Evolutionary conservation across 2,113 vertebrate species (phyloP).

Genomic region (Bucco capensis): DNA sequence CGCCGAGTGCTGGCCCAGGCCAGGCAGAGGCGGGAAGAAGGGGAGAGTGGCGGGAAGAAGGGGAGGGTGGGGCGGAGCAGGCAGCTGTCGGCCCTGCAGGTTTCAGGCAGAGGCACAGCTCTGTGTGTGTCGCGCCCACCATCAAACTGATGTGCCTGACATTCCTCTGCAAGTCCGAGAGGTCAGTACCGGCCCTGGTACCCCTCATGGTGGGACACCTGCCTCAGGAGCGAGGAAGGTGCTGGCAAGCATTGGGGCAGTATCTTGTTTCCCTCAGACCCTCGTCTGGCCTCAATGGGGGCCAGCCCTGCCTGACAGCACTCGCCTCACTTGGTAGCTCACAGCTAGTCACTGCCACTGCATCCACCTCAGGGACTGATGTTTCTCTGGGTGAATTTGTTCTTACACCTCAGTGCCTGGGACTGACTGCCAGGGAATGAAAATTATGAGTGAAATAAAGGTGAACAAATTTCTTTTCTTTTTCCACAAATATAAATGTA

Average conservation of each 20-base stretch:
- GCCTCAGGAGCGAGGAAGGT: neutral
- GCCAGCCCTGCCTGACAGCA: too few relatives aligned
- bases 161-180: too few relatives aligned
- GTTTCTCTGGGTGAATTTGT: neutral
- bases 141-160: rapidly evolving
- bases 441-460: neutral
- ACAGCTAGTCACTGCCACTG: rapidly evolving
- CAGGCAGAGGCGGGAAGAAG: too few relatives aligned
- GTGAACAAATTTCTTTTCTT: neutral
- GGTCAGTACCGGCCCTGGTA: rapidly evolving
- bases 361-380: neutral
- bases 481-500: neutral
- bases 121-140: too few relatives aligned
- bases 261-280: rapidly evolving
- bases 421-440: neutral
- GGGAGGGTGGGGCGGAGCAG: rapidly evolving
- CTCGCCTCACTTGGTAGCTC: rapidly evolving
- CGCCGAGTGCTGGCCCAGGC: too few relatives aligned
- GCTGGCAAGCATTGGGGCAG: rapidly evolving
- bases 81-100: neutral
- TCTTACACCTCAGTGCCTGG: neutral
- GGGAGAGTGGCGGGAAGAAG: rapidly evolving
- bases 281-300: too few relatives aligned
- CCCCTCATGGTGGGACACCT: too few relatives aligned
- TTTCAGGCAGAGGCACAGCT: too few relatives aligned